These are phyloP conservation scores for Malurus leucopterus DNA, from an alignment of 2,797 vertebrate species.

Conservation along the genomic window DNA sequence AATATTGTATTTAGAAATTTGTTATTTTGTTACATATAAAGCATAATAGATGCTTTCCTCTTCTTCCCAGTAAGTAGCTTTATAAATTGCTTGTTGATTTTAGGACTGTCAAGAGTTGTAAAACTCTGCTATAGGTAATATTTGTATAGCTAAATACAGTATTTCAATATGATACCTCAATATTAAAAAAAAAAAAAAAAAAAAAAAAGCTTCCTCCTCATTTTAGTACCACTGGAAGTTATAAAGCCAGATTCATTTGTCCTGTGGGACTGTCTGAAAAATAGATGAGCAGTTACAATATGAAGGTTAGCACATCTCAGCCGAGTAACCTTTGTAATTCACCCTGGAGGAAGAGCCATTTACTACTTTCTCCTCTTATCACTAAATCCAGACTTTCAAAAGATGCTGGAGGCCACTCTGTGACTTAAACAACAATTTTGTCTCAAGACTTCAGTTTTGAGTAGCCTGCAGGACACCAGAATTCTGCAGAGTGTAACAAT, in stretches of 20 bases:
- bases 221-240: slow-evolving; percentile 3
- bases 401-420: neutral
- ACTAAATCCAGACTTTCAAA: slow-evolving; percentile 15
- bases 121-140: neutral
- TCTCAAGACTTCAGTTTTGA: slow-evolving; percentile 1
- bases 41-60: neutral
- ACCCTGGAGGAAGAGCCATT: neutral
- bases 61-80: neutral
- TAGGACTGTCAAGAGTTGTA: neutral
- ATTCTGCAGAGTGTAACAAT: neutral
- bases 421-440: slow-evolving; percentile 2
- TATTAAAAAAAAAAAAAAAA: neutral
- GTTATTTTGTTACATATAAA: neutral
- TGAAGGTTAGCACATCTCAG: neutral
- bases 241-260: neutral
- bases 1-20: neutral
- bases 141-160: neutral
- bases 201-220: neutral
- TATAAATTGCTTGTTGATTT: neutral
- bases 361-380: neutral
- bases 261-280: neutral
- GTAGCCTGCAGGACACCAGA: neutral
- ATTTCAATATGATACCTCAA: neutral
- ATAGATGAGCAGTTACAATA: neutral
- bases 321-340: neutral